Base-by-base conservation (phyloP, 2,797 vertebrate genomes). In the Pseudochirops cupreus region DNA sequence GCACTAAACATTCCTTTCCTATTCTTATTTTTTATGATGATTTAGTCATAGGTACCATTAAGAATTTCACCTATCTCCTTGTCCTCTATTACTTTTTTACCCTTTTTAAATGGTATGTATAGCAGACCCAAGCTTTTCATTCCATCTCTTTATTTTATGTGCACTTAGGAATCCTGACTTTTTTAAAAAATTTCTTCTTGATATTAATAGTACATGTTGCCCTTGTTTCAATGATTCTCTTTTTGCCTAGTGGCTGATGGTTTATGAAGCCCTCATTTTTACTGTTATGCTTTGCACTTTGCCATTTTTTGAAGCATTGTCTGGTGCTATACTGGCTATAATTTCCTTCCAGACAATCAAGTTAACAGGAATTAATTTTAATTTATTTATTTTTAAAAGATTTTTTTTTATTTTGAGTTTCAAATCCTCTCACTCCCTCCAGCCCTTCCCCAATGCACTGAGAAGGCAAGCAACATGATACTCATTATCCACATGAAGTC, bases 1-100 rank as follows among this genome's bases (percentile, higher is more conserved):
- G 87, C 94, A 92, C 67, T 90, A 62, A 96, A 56, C 91, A 93
- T 95, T 93, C 91, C 95, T 18, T 95, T 95, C 52, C 94, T 96
- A 87, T 95, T 96, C 94, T 94, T 93, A 94, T 96, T 95, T 90
- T 96, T 82, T 55, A 55, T 89, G 57, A 56, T 93, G 92, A 94
- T 56, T 46, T 94, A 96, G 74, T 92, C 90, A 97, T 97, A 97
- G 92, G 91, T 56, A 91, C 59, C 95, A 95, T 96, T 96, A 95
- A 94, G 93, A 94, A 95, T 94, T 97, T 95, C 96, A 96, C 55
- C 95, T 55, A 67, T 95, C 92, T 97, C 95, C 92, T 95, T 97
- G 92, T 92, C 28, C 90, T 91, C 93, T 87, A n/a, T n/a, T 62
- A 58, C 93, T 92, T 94, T 96, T 94, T 56, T 93, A 94, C 91